Percentiles rank a stretch among this genome's conserved stretches.
Evolutionary conservation across 2,888 invertebrate genomes (phyloP).

Genomic region (Alsophila aescularia): DNA sequence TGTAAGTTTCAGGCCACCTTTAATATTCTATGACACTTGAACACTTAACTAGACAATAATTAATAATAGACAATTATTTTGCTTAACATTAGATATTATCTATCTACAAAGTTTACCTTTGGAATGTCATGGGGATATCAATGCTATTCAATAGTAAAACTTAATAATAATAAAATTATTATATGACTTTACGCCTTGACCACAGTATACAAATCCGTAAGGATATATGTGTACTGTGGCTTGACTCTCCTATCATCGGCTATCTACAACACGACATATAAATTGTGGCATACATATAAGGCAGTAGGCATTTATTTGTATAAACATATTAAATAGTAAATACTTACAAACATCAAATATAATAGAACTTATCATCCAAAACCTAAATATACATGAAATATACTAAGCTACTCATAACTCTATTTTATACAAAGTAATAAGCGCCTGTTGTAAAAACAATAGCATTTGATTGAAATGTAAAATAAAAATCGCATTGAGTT

Average conservation of each 20-base stretch:
- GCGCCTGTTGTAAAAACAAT: neutral
- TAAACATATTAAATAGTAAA: neutral
- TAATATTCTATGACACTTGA: slow-evolving; percentile 43
- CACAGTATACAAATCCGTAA: too few relatives aligned
- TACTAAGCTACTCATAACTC: too few relatives aligned
- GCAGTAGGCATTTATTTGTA: neutral
- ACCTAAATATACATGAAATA: too few relatives aligned
- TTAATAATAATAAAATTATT: neutral
- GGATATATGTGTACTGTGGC: too few relatives aligned
- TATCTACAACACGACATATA: neutral
- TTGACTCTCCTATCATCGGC: neutral
- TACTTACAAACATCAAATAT: neutral
- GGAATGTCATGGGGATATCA: slow-evolving; percentile 51
- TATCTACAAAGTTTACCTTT: slow-evolving; percentile 48
- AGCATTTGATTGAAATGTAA: neutral
- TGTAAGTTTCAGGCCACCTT: neutral
- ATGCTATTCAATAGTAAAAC: neutral
- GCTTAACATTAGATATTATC: slow-evolving; percentile 39
- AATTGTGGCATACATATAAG: neutral
- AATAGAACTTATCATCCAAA: neutral
- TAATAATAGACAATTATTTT: slow-evolving; percentile 59
- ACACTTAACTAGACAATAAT: slow-evolving; percentile 56
- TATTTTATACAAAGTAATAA: neutral
- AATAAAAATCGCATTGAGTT: too few relatives aligned
- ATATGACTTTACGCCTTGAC: neutral